phyloP scores from a whole-genome alignment of 2,113 vertebrate genomes.

The Neogale vison region DNA sequence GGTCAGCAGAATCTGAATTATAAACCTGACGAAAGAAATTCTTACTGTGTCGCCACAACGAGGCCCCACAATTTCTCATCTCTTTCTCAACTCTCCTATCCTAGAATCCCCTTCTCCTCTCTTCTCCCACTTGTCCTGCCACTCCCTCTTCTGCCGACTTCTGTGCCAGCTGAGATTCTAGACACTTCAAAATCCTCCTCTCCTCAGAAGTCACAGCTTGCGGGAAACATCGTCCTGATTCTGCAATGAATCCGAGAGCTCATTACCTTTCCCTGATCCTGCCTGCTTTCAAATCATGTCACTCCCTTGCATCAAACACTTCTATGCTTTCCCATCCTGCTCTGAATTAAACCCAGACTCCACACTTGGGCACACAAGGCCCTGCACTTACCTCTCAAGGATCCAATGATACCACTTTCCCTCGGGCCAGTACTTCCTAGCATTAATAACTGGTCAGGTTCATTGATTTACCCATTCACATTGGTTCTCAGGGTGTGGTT shows the following conservation, averaged over 20 bases:
- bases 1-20: background rate
- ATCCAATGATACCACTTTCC: background rate
- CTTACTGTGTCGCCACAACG: background rate
- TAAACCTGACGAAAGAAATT: background rate
- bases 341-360: background rate
- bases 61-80: background rate
- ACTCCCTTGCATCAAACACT: background rate
- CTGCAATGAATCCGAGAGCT: background rate
- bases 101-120: background rate
- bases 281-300: background rate
- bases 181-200: background rate
- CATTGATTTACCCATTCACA: background rate
- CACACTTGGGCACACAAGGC: background rate
- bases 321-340: background rate
- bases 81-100: background rate
- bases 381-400: too few species aligned
- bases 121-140: background rate
- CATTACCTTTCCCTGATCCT: background rate
- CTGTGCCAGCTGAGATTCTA: background rate
- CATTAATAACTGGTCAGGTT: background rate
- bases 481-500: background rate
- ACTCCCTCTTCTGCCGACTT: background rate
- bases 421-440: background rate
- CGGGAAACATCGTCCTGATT: background rate
- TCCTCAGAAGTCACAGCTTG: background rate